Evolutionary conservation across 53 echinoderm and acorn worm genomes (phyloP), one percentile per base, ranked within the genome.

Genomic region (Patiria pectinifera): DNA sequence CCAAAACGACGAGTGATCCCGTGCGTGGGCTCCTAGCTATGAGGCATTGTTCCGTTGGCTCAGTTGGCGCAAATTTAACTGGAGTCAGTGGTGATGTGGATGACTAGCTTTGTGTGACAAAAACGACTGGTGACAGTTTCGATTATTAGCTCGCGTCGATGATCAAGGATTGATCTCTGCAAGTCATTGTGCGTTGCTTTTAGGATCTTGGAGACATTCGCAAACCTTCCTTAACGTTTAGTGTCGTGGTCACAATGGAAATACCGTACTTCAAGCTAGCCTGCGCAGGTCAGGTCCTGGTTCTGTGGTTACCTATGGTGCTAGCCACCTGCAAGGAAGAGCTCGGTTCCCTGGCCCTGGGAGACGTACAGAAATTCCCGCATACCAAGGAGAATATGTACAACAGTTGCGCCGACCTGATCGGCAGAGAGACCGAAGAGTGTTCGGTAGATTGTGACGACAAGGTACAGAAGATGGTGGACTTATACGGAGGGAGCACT

Each of bases 401-500:
- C 23, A 69, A 2, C 21, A 66, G 26, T 24, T 90, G 90, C 21
- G 15, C 18, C 1, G 69, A 2, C 58, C 81, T 90, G 11, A 16
- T 63, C 2, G 24, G 45, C 14, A 59, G 81, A 2, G 6, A 53
- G 12, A 81, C 69, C 60, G 81, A 90, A n/a, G 45, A 90, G 23
- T 90, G 90, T 19, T 81, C 90, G 16, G n/a, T 49, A 0, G 81
- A 81, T 59, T 90, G 90, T 59, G 81, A 90, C 45, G 82, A 11
- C 1, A 53, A 53, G 69, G 90, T 90, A 43, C 45, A 12, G 48
- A 46, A 69, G 0, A 90, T 90, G 80, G 48, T 90, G 80, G 69
- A 90, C 2, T 14, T 80, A 3, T 90, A 62, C 69, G 1, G n/a
- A 13, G 83, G 61, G 19, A 84, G 19, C 43, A 45, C 81, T 13